Base-by-base conservation (phyloP, 1,140 invertebrate genomes). In the Anoplolepis gracilipes region DNA sequence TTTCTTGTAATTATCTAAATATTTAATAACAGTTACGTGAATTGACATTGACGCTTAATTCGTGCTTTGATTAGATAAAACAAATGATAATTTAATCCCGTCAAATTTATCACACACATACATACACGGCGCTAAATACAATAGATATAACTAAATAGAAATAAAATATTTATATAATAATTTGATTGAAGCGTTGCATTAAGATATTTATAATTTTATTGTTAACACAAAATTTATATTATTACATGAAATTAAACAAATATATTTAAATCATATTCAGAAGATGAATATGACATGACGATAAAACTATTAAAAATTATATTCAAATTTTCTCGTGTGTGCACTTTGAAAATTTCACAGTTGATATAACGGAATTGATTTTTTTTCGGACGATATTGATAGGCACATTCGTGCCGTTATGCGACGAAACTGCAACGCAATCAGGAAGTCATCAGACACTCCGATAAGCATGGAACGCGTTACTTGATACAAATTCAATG, bases 391-490 rank as follows among this genome's bases (percentile, higher is more conserved):
- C 62, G 30, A 3, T 39, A 55, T 65, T 28, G 33, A 79, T 57
- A 79, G 64, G 28, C 16, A 39, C 49, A 39, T 55, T 36, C 49
- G 77, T 78, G 62, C 69, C 42, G 62, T 79, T 39, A 39, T 19
- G 62, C 62, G 49, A 39, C 62, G 62, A 79, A 79, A 79, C 39
- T 69, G 77, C 77, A 69, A 57, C 46, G 62, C 46, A 79, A 79
- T 79, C 77, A 69, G 62, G 46, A 79, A 79, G 77, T 79, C 46
- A 79, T 79, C 77, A 69, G 64, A 69, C 30, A 67, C 30, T 22
- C 33, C 36, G 77, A 79, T 79, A 79, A 79, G 64, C 46, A 16
- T 39, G 42, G 22, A 39, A 69, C 59, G 59, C 22, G 75, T 30
- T 53, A 46, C 65, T 67, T 67, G 62, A 79, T 79, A 79, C 22